phyloP scores from a whole-genome alignment of 2,888 invertebrate genomes.

The Ophioninae sp. region DNA sequence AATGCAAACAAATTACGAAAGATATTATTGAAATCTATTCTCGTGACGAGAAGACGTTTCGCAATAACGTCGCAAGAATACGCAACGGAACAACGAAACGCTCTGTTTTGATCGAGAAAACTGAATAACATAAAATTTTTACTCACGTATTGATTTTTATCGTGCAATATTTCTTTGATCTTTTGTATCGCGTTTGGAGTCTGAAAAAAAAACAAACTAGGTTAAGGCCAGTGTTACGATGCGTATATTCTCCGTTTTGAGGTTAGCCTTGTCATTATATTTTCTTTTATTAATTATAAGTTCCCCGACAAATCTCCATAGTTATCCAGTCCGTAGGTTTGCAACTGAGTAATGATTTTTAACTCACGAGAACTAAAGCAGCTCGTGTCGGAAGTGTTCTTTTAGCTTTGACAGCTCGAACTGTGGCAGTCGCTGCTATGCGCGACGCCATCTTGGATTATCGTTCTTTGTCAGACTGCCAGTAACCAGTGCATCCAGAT shows the following conservation, averaged over 20 bases:
- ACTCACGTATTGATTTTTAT: conserved; percentile 88
- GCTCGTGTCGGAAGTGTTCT: conserved; percentile 91
- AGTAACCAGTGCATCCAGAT: neutral
- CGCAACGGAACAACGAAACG: conserved; percentile 10
- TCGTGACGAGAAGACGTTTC: conserved; percentile 54
- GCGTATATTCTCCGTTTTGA: conserved; percentile 41
- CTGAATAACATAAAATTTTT: neutral
- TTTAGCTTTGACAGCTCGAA: conserved; percentile 92
- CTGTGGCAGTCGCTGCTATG: conserved; percentile 93
- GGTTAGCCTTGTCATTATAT: conserved; percentile 47
- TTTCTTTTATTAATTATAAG: neutral
- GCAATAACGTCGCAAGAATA: conserved; percentile 31
- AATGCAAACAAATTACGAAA: neutral
- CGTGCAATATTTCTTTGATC: conserved; percentile 90
- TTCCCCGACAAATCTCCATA: neutral
- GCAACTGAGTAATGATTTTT: conserved; percentile 8
- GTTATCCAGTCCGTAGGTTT: neutral
- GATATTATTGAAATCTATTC: neutral
- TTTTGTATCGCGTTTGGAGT: conserved; percentile 92
- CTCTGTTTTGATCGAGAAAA: neutral
- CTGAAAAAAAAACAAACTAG: conserved; percentile 80
- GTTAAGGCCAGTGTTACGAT: conserved; percentile 40
- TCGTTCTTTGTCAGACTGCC: neutral
- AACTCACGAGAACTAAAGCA: conserved; percentile 88
- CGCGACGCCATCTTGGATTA: conserved; percentile 86